Evolutionary conservation across 2,113 vertebrate species (phyloP), one percentile per base, ranked within the genome.

Genomic region (Mesitornis unicolor): DNA sequence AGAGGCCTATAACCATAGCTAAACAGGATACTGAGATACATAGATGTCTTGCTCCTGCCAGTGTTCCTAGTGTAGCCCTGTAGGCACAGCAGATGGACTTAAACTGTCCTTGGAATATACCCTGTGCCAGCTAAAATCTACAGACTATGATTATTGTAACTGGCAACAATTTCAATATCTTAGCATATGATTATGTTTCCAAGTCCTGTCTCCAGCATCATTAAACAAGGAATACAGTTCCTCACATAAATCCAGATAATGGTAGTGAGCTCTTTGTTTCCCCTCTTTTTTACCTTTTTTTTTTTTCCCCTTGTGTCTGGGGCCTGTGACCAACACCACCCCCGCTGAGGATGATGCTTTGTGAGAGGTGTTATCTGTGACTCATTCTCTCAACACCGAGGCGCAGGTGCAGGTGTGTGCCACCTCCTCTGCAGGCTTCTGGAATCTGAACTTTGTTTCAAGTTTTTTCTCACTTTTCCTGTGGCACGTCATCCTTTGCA

Each of bases 391-490:
- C 7, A 1, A 21, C 26, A 22, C 29, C 9, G 47, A 40, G 18
- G 38, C 43, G 35, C n/a, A 35, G n/a, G n/a, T 79, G 80, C 64
- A 69, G 1, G 2, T 82, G 22, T 59, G 51, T 0, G 0, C 22
- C 57, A 48, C 26, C 19, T 87, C 40, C 40, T 68, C 78, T 8
- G 2, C 24, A 68, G 36, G 8, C 26, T 68, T 85, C 70, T 90
- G 53, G 35, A 93, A 53, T 54, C 24, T 13, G 82, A 87, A 68
- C 33, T 2, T 43, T 47, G 31, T 68, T 90, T 65, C 40, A 35
- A 4, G 29, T 7, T 40, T 85, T 45, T 71, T 83, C 63, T 79
- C 43, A n/a, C 31, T 51, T 70, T 24, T 70, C 31, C 25, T 57
- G 21, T 64, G 51, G 21, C 31, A 13, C 13, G 51, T 90, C 45